A percentile compares a stretch with the other conserved stretches of the same genome.
Evolutionary conservation across 2,113 vertebrate species (phyloP).

Genomic region (Maccullochella peelii): DNA sequence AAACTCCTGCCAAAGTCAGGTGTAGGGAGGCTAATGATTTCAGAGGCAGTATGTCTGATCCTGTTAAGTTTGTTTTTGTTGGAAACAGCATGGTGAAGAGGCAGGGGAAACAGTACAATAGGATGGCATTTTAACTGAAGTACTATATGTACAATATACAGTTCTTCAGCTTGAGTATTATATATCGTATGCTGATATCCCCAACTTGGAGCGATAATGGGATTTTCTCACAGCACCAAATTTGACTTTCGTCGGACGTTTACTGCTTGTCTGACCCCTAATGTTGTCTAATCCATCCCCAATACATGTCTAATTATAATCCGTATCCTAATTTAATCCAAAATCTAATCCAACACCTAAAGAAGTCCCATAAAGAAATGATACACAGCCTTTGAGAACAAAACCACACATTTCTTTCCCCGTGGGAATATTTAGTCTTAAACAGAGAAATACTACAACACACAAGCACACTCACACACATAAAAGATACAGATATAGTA

Average conservation of each 20-base stretch:
- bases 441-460: neutral
- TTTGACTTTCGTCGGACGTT: neutral
- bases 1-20: too few relatives aligned
- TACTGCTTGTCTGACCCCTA: neutral
- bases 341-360: neutral
- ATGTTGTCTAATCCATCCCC: neutral
- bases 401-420: neutral
- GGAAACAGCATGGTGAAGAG: too few relatives aligned
- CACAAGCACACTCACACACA: neutral
- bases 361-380: neutral
- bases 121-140: too few relatives aligned
- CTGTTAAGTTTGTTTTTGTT: too few relatives aligned
- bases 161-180: too few relatives aligned
- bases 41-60: too few relatives aligned
- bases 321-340: neutral
- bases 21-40: too few relatives aligned
- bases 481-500: slow-evolving; percentile 58
- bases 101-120: too few relatives aligned
- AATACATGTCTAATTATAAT: neutral
- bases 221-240: neutral
- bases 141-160: too few relatives aligned
- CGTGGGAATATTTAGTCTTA: neutral
- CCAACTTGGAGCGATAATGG: neutral
- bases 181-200: too few relatives aligned
- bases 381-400: neutral